These are phyloP conservation scores for Crotalus tigris DNA, from an alignment of 2,113 vertebrate genomes.

Conservation along the genomic window DNA sequence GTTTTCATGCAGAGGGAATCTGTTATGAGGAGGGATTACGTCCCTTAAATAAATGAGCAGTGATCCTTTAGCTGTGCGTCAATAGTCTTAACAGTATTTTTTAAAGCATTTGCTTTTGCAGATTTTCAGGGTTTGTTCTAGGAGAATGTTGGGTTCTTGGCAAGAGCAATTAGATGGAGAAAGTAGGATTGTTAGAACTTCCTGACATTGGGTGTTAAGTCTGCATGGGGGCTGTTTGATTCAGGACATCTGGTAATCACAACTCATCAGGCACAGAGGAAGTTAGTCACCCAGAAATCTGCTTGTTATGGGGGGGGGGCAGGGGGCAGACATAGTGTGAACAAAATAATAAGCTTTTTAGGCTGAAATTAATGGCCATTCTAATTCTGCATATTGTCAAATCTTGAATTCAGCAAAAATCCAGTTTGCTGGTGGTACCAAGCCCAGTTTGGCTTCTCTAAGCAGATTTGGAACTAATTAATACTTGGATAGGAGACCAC, in stretches of 20 bases:
- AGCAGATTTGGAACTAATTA: not conserved
- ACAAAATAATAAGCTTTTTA: not conserved
- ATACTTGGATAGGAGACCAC: not conserved
- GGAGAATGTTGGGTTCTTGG: not conserved
- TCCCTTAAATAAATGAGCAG: constrained; percentile 2
- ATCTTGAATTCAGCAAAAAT: not conserved
- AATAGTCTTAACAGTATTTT: fast-evolving
- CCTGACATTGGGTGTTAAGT: not conserved
- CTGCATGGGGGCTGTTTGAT: not conserved
- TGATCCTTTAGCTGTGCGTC: constrained; percentile 1
- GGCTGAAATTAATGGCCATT: not conserved
- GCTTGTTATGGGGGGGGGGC: too few species aligned
- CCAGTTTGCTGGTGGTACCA: not conserved
- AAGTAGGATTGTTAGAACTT: fast-evolving
- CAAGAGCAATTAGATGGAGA: not conserved
- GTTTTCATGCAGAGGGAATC: constrained; percentile 25
- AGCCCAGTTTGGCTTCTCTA: not conserved
- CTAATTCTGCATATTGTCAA: not conserved
- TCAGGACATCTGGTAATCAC: not conserved
- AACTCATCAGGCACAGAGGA: not conserved
- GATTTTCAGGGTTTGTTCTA: not conserved
- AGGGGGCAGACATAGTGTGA: not conserved
- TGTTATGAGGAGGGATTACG: constrained; percentile 4
- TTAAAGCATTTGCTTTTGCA: not conserved
- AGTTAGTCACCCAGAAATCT: not conserved